phyloP scores from a whole-genome alignment of 2,113 vertebrate genomes.

The Mesitornis unicolor region DNA sequence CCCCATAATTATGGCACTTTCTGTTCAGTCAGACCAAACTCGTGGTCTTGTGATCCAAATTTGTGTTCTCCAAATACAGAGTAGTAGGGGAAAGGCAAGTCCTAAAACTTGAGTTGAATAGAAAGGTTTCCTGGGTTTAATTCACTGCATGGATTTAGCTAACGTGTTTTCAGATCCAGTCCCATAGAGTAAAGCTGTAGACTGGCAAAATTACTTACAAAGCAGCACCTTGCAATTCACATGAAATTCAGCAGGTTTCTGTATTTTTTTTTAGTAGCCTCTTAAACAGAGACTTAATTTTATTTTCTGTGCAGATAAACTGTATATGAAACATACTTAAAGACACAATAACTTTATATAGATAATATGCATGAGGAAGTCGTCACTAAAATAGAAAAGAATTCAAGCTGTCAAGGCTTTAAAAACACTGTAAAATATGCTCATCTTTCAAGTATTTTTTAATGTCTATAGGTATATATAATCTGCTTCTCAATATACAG shows the following conservation, averaged over 20 bases:
- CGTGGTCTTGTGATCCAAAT: accelerated
- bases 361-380: not conserved
- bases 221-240: not conserved
- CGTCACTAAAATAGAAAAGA: not conserved
- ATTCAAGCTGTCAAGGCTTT: not conserved
- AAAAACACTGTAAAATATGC: not conserved
- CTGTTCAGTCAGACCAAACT: not conserved
- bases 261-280: not conserved
- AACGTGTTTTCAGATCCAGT: not conserved
- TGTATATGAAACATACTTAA: not conserved
- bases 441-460: not conserved
- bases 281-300: not conserved
- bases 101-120: not conserved
- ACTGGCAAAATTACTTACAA: not conserved
- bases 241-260: not conserved
- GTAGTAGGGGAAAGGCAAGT: not conserved
- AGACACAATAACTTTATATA: not conserved
- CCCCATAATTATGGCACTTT: accelerated
- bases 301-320: not conserved
- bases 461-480: accelerated
- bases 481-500: not conserved
- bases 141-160: not conserved
- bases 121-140: not conserved
- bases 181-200: not conserved
- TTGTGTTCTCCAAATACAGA: not conserved